Evolutionary conservation across 1,140 invertebrate genomes (phyloP).

Genomic region (Drosophila varians): DNA sequence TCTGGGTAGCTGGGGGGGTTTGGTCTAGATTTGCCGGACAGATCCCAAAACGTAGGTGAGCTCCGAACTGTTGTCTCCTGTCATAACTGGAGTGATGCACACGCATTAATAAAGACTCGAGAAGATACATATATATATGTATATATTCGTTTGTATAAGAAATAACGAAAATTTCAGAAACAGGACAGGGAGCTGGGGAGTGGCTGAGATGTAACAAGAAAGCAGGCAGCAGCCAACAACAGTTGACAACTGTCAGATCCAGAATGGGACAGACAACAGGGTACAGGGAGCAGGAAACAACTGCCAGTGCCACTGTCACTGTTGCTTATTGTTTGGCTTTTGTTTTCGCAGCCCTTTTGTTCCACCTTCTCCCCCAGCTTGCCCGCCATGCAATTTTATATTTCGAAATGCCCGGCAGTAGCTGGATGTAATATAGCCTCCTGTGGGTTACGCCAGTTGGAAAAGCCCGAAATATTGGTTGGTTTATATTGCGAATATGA

Average conservation of each 20-base stretch:
- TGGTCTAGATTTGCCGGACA: slow-evolving; percentile 27
- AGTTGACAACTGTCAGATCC: slow-evolving; percentile 80
- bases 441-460: neutral
- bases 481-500: neutral
- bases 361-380: neutral
- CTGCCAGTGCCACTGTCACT: slow-evolving; percentile 72
- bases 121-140: slow-evolving; percentile 31
- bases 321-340: slow-evolving; percentile 76
- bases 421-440: neutral
- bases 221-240: slow-evolving; percentile 58
- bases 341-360: slow-evolving; percentile 49
- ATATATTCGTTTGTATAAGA: no score
- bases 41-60: slow-evolving; percentile 15
- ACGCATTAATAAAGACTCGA: slow-evolving; percentile 60
- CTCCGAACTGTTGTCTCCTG: slow-evolving; percentile 8
- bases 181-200: neutral
- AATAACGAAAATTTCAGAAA: slow-evolving; percentile 42
- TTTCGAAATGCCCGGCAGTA: slow-evolving; percentile 22
- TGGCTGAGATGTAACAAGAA: slow-evolving; percentile 45
- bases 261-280: slow-evolving; percentile 23
- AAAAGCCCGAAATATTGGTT: neutral
- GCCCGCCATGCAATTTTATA: slow-evolving; percentile 27
- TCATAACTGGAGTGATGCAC: slow-evolving; percentile 24
- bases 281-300: slow-evolving; percentile 32
- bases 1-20: slow-evolving; percentile 28